Base-by-base conservation (phyloP, 2,113 vertebrate species). In the Arothron firmamentum region DNA sequence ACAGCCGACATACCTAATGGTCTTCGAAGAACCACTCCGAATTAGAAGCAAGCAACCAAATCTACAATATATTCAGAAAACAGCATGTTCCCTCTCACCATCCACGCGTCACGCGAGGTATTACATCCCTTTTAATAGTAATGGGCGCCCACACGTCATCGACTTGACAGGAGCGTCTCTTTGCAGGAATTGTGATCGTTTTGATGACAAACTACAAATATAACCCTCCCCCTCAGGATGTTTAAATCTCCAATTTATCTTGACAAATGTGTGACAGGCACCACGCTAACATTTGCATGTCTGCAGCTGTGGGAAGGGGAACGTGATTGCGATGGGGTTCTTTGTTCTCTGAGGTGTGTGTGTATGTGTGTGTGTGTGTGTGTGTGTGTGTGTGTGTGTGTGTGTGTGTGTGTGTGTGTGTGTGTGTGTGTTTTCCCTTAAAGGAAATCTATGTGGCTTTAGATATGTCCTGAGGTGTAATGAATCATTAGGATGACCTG, bases 161-260 rank as follows among this genome's bases (percentile, higher is more conserved):
- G 52, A 45, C 51, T 61, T 61, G 50, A 68, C 57, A 72, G 52
- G 23, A 71, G 70, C 49, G 45, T 16, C 55, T 64, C 49, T 60
- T 65, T 45, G n/a, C 53, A 62, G 55, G 14, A 15, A 62, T 41
- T 52, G 6, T 64, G 15, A 16, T n/a, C 1, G 45, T 47, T 47
- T 47, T 47, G 46, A 43, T 81, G 56, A 75, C 53, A 69, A 76
- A 78, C 48, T 57, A 75, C 59, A 62, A 56, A 74, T 41, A 58
- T 62, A 50, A 58, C 19, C 21, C 49, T 13, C 20, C 58, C 69
- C 43, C 51, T 63, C 28, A 46, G 49, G 65, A 63, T 15, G 21
- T 42, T 65, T 65, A 20, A 53, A 23, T 43, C 19, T n/a, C 57
- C 43, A 55, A n/a, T 48, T 70, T 16, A 49, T 52, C 31, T 53